Percentiles rank a stretch among this genome's conserved stretches.
Conservation (phyloP, 92 coral and sea anemone genomes). For the Palythoa heliodiscus region DNA sequence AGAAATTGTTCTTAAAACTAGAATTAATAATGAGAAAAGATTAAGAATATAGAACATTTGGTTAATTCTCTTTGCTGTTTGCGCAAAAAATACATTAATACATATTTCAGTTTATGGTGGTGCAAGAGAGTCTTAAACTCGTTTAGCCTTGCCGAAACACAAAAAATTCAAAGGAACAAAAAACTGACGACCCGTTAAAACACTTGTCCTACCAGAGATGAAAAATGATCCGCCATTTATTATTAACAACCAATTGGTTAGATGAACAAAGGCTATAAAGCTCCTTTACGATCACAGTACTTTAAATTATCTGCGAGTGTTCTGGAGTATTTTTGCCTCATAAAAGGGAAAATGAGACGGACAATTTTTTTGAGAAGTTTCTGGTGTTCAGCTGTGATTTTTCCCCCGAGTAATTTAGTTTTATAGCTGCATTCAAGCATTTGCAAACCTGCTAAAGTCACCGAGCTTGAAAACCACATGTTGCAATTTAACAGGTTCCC, state of each 20-base stretch:
- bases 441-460: not conserved
- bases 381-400: not conserved
- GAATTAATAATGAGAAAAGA: too few species aligned
- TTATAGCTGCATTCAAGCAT: not conserved
- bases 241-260: not conserved
- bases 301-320: not conserved
- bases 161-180: constrained; percentile 2
- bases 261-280: too few species aligned
- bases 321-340: not conserved
- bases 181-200: not conserved
- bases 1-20: too few species aligned
- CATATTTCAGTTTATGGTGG: too few species aligned
- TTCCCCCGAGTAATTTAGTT: not conserved
- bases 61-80: too few species aligned
- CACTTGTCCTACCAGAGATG: constrained; percentile 9
- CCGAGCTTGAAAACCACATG: not conserved
- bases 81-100: too few species aligned
- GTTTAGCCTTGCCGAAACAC: too few species aligned
- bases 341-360: not conserved
- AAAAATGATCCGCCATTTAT: constrained; percentile 12
- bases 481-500: not conserved
- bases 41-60: too few species aligned
- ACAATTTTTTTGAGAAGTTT: not conserved
- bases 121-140: too few species aligned
- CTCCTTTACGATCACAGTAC: too few species aligned